Evolutionary conservation across 2,888 invertebrate species (phyloP).

Genomic region (Dorcus parallelipipedus): DNA sequence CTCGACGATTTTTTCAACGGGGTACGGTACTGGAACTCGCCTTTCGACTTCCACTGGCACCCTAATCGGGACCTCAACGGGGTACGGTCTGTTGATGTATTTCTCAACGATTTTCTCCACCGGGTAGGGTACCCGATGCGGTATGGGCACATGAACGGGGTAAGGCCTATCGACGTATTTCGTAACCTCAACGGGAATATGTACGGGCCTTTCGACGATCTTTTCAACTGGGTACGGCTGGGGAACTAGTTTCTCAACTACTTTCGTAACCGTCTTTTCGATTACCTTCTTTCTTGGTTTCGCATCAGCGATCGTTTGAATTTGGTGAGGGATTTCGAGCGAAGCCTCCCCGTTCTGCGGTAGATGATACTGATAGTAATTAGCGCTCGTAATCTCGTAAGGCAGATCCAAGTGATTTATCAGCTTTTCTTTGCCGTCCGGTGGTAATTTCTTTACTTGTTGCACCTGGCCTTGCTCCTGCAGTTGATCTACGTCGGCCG

Average conservation of each 20-base stretch:
- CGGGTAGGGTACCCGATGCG: conserved; percentile 48
- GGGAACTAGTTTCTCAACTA: conserved; percentile 18
- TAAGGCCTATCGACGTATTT: conserved; percentile 48
- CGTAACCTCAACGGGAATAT: conserved; percentile 47
- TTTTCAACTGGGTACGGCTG: conserved; percentile 44
- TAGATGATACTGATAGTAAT: too few relatives aligned
- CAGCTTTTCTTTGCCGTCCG: not conserved
- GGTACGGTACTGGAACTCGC: conserved; percentile 49
- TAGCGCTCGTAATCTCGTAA: too few relatives aligned
- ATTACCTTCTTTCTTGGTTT: not conserved
- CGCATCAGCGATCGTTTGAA: not conserved
- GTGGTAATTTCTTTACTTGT: conserved; percentile 18
- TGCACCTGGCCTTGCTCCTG: conserved; percentile 31
- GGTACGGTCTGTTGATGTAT: conserved; percentile 39
- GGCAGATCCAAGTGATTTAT: not conserved
- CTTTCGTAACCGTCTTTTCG: not conserved
- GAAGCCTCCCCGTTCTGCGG: too few relatives aligned
- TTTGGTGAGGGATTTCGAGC: too few relatives aligned
- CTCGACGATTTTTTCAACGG: conserved; percentile 57
- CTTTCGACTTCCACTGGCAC: conserved; percentile 28
- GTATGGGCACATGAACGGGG: conserved; percentile 41
- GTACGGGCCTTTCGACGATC: conserved; percentile 48
- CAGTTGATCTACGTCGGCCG: conserved; percentile 24
- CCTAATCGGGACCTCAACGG: conserved; percentile 47
- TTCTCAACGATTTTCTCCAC: conserved; percentile 55